Conservation (phyloP, 2,888 invertebrate genomes). For the Drosophila buzzatii region DNA sequence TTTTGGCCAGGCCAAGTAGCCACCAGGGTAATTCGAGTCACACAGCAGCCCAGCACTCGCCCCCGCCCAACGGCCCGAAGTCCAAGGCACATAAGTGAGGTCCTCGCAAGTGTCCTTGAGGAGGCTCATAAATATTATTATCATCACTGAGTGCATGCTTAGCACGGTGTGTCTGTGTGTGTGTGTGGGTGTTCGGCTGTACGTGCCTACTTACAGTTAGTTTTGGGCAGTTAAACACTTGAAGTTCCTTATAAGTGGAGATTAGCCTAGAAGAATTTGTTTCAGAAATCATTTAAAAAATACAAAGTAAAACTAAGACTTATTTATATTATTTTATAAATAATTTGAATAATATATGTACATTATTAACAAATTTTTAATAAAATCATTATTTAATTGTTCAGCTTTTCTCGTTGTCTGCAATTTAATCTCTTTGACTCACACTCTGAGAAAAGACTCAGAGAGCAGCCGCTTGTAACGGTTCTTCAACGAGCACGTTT, state of each 20-base stretch:
- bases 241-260: not conserved
- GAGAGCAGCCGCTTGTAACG: no score
- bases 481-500: no score
- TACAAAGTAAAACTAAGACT: no score
- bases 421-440: no score
- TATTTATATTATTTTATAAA: no score
- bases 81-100: conserved; percentile 63
- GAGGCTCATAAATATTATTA: conserved; percentile 81
- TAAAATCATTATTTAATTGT: no score
- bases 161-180: conserved; percentile 21
- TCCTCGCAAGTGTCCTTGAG: conserved; percentile 77
- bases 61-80: not conserved
- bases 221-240: conserved; percentile 14
- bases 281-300: no score
- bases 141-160: conserved; percentile 61
- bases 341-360: no score
- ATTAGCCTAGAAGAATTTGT: conserved; percentile 1
- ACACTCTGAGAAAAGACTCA: no score
- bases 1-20: conserved; percentile 67
- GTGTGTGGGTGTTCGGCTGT: not conserved
- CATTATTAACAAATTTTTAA: no score
- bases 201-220: conserved; percentile 6
- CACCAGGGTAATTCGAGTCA: conserved; percentile 72
- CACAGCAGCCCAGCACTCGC: conserved; percentile 9
- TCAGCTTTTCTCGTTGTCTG: no score